phyloP scores from a whole-genome alignment of 1,140 invertebrate species.

The Drosophila asahinai region DNA sequence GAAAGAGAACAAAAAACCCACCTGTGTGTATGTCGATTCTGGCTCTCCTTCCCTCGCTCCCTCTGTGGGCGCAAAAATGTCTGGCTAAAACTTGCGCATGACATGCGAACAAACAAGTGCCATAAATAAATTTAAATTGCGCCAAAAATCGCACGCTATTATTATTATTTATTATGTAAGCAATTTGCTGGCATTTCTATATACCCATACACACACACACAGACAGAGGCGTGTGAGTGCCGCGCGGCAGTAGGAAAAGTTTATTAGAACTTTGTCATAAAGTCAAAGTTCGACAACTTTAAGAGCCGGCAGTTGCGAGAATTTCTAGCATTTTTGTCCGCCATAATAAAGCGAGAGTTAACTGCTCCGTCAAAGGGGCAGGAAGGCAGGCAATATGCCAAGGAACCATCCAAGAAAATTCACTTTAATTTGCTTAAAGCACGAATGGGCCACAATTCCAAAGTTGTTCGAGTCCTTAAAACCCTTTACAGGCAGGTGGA shows the following conservation, averaged over 20 bases:
- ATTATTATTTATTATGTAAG: conserved; percentile 82
- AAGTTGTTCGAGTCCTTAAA: too few relatives aligned
- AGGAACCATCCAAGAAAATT: neutral
- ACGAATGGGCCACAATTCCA: neutral
- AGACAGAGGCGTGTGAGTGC: conserved; percentile 16
- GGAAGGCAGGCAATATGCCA: neutral
- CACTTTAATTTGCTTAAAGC: neutral
- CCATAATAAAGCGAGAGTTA: conserved; percentile 6
- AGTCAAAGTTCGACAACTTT: conserved; percentile 60
- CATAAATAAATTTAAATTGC: conserved; percentile 82
- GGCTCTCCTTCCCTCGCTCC: neutral
- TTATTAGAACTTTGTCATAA: conserved; percentile 74
- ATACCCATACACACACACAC: conserved; percentile 1
- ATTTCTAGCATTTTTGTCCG: conserved; percentile 25
- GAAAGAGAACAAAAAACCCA: neutral
- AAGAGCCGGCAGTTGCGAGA: conserved; percentile 19
- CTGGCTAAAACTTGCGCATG: conserved; percentile 54
- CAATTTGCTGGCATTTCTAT: conserved; percentile 71
- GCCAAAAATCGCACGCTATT: conserved; percentile 80
- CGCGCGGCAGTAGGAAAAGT: conserved; percentile 23
- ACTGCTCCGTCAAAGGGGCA: conserved; percentile 3
- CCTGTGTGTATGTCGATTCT: neutral
- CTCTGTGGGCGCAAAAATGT: conserved; percentile 36
- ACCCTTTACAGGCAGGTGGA: too few relatives aligned
- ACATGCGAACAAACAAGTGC: conserved; percentile 69